Conservation (phyloP, 2,113 vertebrate genomes). For the Chaetura pelagica region DNA sequence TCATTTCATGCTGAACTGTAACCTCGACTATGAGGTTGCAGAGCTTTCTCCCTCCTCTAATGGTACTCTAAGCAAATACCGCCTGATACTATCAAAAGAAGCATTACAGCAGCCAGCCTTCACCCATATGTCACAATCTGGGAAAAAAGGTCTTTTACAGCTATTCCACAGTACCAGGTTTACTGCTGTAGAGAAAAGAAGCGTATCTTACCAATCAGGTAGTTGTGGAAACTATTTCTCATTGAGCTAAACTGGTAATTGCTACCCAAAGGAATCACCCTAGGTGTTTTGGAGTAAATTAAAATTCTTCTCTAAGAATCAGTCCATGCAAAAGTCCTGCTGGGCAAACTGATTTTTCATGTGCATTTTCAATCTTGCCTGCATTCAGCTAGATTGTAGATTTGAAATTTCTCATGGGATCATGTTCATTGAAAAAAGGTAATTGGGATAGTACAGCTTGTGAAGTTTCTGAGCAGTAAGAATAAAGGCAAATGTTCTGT, state of each 20-base stretch:
- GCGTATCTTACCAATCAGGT: neutral
- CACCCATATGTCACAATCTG: neutral
- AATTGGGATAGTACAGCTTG: constrained; percentile 2
- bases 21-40: neutral
- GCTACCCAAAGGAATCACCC: neutral
- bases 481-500: neutral
- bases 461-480: neutral
- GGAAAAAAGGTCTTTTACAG: neutral
- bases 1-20: neutral
- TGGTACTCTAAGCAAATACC: neutral
- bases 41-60: neutral
- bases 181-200: neutral
- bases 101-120: neutral
- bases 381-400: neutral
- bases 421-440: neutral
- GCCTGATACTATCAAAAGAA: neutral
- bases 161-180: neutral
- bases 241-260: neutral
- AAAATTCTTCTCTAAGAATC: constrained; percentile 9
- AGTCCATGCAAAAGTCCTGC: neutral
- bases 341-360: neutral
- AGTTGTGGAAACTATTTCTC: neutral
- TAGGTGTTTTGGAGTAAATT: neutral
- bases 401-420: constrained; percentile 25
- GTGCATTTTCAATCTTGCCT: constrained; percentile 1